Conservation (phyloP, 2,113 vertebrate species). For the Phalacrocorax pelagicus region DNA sequence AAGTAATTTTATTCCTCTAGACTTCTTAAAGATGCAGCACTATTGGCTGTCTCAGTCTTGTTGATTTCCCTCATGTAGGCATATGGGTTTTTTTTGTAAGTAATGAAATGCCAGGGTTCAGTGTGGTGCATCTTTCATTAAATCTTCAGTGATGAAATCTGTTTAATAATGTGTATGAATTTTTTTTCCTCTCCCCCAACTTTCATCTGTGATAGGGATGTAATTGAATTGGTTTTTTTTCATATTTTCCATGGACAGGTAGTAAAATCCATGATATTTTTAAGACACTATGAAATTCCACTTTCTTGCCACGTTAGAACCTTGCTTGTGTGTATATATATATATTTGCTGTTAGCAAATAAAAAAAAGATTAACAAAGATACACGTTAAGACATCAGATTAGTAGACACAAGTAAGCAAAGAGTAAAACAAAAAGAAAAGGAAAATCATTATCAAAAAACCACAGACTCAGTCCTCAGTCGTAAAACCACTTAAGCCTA, state of each 20-base stretch:
- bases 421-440: no score
- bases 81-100: background rate
- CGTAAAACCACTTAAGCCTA: no score
- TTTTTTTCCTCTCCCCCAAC: background rate
- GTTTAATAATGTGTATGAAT: constrained; percentile 51
- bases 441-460: no score
- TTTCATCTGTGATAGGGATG: constrained; percentile 8
- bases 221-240: constrained; percentile 10
- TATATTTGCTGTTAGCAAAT: background rate
- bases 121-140: constrained; percentile 58
- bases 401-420: no score
- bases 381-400: no score
- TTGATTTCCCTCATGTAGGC: constrained; percentile 49
- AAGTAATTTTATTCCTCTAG: constrained; percentile 53
- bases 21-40: background rate
- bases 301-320: background rate
- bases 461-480: no score
- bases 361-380: background rate
- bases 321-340: background rate
- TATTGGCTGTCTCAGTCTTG: constrained; percentile 39
- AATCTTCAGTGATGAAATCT: constrained; percentile 56
- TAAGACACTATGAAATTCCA: background rate
- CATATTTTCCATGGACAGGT: background rate
- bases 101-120: constrained; percentile 49
- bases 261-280: constrained; percentile 17